Evolutionary conservation across 2,113 vertebrate species (phyloP).

Genomic region (Urocolius indicus): DNA sequence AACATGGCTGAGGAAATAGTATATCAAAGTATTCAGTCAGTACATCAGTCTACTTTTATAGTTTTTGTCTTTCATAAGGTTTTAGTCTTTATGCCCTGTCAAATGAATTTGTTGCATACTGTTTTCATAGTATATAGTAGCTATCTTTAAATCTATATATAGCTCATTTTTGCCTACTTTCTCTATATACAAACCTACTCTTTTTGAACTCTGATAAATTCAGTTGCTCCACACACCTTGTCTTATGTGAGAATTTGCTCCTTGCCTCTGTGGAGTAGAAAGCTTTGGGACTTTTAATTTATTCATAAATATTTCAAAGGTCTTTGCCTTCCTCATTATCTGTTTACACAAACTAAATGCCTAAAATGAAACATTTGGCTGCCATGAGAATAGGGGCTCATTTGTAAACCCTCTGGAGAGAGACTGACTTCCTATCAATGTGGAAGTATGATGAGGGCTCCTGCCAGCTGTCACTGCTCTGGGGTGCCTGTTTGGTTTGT

Average conservation of each 20-base stretch:
- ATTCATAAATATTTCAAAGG: constrained; percentile 20
- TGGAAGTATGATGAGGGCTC: neutral
- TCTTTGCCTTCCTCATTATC: constrained; percentile 24
- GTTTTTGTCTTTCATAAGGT: neutral
- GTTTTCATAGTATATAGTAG: neutral
- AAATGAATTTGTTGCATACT: neutral
- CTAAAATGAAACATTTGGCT: constrained; percentile 23
- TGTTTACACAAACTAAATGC: constrained; percentile 1
- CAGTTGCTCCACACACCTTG: neutral
- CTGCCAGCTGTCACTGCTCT: rapidly evolving
- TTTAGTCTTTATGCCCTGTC: neutral
- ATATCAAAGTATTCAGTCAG: neutral
- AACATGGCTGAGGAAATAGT: neutral
- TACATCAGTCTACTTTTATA: neutral
- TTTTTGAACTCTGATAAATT: neutral
- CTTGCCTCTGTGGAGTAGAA: neutral
- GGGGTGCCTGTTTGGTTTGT: neutral
- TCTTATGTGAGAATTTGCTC: neutral
- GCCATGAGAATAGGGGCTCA: neutral
- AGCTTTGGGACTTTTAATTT: constrained; percentile 13
- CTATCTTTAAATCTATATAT: neutral
- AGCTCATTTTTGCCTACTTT: neutral
- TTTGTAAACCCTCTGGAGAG: neutral
- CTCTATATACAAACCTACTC: neutral
- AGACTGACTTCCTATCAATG: neutral